Evolutionary conservation across 1,140 invertebrate genomes (phyloP).

Genomic region (Hylaeus volcanicus): DNA sequence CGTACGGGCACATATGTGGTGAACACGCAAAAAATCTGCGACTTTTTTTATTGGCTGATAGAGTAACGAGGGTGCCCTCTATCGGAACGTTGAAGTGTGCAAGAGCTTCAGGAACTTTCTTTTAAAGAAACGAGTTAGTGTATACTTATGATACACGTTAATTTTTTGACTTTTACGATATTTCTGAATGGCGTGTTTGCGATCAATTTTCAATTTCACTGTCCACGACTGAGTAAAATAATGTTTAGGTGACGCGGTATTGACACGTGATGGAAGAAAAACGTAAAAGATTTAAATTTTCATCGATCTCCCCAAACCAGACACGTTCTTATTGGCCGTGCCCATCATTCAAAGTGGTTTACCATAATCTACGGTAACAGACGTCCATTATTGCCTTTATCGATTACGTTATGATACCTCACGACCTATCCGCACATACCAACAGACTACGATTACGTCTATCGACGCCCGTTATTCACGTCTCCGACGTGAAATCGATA

Average conservation of each 20-base stretch:
- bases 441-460: background rate
- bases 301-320: conserved; percentile 34
- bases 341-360: conserved; percentile 38
- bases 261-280: background rate
- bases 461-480: background rate
- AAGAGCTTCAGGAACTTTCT: too few relatives aligned
- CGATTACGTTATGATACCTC: conserved; percentile 24
- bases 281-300: conserved; percentile 14
- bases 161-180: too few relatives aligned
- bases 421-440: background rate
- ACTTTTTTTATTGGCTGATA: background rate
- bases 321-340: background rate
- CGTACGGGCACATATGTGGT: background rate
- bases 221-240: background rate
- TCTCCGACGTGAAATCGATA: background rate
- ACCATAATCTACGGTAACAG: conserved; percentile 45
- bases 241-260: background rate
- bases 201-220: background rate
- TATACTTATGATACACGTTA: too few relatives aligned
- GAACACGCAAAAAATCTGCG: background rate
- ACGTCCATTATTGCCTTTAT: conserved; percentile 43
- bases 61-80: too few relatives aligned
- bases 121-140: too few relatives aligned
- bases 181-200: background rate
- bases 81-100: too few relatives aligned